Conservation (phyloP, 2,888 invertebrate genomes). For the Eustalomyia histrio region DNA sequence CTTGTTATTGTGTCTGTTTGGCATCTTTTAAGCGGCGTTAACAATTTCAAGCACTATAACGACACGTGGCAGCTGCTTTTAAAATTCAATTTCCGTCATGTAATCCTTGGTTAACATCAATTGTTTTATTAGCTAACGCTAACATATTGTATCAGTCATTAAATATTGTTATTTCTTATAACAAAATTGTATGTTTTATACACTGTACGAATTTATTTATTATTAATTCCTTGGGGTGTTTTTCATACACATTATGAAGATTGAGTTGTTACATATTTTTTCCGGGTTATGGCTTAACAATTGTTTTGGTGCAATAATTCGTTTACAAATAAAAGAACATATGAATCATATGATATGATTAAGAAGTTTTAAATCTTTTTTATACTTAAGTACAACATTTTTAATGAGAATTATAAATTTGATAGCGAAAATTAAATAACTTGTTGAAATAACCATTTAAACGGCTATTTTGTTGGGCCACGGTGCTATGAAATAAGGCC, state of each 20-base stretch:
- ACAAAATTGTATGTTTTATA: no score
- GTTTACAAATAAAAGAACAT: neutral
- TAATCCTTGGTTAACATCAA: conserved; percentile 72
- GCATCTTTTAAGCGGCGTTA: conserved; percentile 64
- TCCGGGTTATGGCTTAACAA: neutral
- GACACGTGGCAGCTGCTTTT: conserved; percentile 80
- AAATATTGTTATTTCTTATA: conserved; percentile 28
- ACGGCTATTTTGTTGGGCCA: no score
- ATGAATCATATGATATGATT: neutral
- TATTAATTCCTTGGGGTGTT: conserved; percentile 35
- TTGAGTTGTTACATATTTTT: conserved; percentile 44
- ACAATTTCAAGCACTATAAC: conserved; percentile 77
- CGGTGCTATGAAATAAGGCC: no score
- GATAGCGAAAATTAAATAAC: neutral
- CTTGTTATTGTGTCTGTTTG: conserved; percentile 6
- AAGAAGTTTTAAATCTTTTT: neutral
- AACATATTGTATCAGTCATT: conserved; percentile 58
- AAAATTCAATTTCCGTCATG: conserved; percentile 78
- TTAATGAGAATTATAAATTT: neutral
- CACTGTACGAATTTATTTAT: conserved; percentile 42
- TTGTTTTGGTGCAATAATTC: neutral
- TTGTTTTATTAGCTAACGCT: conserved; percentile 69
- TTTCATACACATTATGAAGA: conserved; percentile 18
- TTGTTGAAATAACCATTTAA: neutral
- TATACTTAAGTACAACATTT: neutral